phyloP scores from a whole-genome alignment of 2,797 vertebrate species.

The Morelia viridis region DNA sequence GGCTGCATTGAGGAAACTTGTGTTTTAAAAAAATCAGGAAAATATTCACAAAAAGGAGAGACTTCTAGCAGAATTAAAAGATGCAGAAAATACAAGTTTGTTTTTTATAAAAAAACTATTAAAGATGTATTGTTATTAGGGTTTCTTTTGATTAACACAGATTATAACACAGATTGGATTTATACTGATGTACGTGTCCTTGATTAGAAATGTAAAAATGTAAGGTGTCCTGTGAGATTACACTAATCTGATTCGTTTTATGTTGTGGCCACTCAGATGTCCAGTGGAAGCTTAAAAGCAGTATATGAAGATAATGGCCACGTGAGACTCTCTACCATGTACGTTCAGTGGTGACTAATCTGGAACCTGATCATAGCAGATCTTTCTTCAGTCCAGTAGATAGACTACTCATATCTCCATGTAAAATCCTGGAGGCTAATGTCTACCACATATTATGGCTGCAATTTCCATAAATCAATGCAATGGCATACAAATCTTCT shows the following conservation, averaged over 20 bases:
- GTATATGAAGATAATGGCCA: not conserved
- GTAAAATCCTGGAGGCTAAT: not conserved
- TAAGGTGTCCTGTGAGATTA: not conserved
- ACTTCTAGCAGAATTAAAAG: not conserved
- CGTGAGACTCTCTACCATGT: not conserved
- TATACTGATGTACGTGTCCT: not conserved
- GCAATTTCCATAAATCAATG: not conserved
- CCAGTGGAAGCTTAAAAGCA: not conserved
- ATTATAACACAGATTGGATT: not conserved
- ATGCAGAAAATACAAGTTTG: not conserved
- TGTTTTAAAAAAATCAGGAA: not conserved
- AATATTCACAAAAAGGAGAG: not conserved
- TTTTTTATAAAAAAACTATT: no score
- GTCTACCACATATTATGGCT: no score
- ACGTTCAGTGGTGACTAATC: not conserved
- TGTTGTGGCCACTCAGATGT: not conserved
- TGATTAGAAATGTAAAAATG: not conserved
- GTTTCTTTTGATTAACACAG: not conserved
- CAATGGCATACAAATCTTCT: not conserved
- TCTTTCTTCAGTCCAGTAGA: not conserved
- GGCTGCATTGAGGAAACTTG: not conserved
- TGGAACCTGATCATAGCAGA: not conserved
- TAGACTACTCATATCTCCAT: not conserved
- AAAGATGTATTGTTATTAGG: no score
- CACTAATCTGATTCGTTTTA: not conserved